Evolutionary conservation across 92 coral and sea anemone species (phyloP).

Genomic region (Zoanthus sansibaricus): DNA sequence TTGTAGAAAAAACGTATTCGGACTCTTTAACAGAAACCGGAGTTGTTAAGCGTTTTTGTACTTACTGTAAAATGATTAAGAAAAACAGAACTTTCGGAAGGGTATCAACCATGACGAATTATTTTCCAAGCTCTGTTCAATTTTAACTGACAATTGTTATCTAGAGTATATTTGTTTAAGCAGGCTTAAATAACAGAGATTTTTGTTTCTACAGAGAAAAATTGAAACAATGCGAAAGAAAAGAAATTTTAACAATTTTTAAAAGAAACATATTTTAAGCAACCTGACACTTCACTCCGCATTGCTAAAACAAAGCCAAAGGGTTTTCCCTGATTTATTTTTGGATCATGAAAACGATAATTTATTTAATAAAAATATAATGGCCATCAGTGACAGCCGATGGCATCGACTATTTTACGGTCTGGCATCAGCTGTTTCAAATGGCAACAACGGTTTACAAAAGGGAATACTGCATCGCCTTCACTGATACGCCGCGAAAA

Average conservation of each 20-base stretch:
- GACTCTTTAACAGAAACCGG: not conserved
- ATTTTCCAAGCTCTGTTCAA: not conserved
- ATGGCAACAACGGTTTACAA: too few relatives aligned
- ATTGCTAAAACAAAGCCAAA: not conserved
- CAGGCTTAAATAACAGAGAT: not conserved
- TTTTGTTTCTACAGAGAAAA: not conserved
- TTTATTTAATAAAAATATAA: too few relatives aligned
- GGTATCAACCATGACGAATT: too few relatives aligned
- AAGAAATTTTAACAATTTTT: not conserved
- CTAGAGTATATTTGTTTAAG: not conserved
- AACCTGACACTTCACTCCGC: not conserved
- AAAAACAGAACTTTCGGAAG: too few relatives aligned
- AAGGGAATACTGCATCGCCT: too few relatives aligned
- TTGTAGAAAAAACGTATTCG: not conserved
- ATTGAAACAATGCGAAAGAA: not conserved
- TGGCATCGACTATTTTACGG: too few relatives aligned
- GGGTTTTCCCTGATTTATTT: constrained; percentile 8
- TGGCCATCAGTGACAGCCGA: too few relatives aligned
- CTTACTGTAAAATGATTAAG: too few relatives aligned
- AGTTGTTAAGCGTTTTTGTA: not conserved
- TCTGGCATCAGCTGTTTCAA: too few relatives aligned
- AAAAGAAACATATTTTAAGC: not conserved
- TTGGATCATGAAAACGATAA: not conserved
- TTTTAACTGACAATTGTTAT: not conserved
- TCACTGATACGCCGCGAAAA: too few relatives aligned